A percentile compares a stretch with the other conserved stretches of the same genome.
These are phyloP conservation scores for Meganola albula DNA, from an alignment of 2,888 invertebrate species.

Conservation along the genomic window DNA sequence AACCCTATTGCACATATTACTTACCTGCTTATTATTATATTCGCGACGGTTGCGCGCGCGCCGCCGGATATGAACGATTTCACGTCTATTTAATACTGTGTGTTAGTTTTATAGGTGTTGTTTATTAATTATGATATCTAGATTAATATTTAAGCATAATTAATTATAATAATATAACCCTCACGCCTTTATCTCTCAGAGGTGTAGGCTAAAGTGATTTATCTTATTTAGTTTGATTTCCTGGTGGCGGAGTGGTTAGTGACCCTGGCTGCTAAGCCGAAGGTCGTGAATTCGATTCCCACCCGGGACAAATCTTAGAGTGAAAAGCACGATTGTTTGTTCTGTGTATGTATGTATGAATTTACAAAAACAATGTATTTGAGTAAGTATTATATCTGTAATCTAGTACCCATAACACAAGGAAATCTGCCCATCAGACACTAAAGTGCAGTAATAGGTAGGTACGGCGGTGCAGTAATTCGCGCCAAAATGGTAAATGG, in stretches of 20 bases:
- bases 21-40: no score
- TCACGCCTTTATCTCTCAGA: no score
- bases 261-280: no score
- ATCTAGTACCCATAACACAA: no score
- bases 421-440: no score
- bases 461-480: no score
- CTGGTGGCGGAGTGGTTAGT: not conserved
- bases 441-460: no score
- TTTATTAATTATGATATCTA: constrained; percentile 26
- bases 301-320: no score
- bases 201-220: no score
- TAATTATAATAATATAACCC: no score
- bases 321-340: no score
- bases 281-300: not conserved
- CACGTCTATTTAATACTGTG: constrained; percentile 31
- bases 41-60: constrained; percentile 24
- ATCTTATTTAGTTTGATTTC: not conserved
- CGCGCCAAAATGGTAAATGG: no score
- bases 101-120: constrained; percentile 25
- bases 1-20: constrained; percentile 28
- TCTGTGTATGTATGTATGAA: not conserved
- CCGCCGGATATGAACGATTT: constrained; percentile 35
- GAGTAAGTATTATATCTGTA: not conserved
- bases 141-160: constrained; percentile 8
- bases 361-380: not conserved